Evolutionary conservation across 2,797 vertebrate genomes (phyloP), one percentile per base, ranked within the genome.

Genomic region (Okamejei kenojei): DNA sequence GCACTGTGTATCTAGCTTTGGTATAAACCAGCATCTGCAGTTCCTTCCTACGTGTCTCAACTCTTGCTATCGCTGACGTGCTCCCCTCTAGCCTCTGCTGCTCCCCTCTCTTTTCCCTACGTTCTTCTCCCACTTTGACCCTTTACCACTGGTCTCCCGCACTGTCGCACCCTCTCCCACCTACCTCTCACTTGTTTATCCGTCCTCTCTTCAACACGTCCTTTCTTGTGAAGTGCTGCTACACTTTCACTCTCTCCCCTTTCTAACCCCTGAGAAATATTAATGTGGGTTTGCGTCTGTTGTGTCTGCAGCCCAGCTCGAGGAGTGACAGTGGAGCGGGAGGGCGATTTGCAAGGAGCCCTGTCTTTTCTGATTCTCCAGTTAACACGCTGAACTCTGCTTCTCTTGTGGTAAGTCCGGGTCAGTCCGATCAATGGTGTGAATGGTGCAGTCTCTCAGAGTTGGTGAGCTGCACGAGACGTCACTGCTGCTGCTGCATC

Each of bases 381-480:
- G 97, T 97, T 93, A 97, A 97, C 95, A 96, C 96, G 95, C 94
- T 96, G 94, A 97, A 97, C 19, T 96, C 95, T n/a, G 97, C 97
- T 96, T 97, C 96, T 29, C 96, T 97, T 94, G 96, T 96, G 96
- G 95, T 97, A 97, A 97, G 96, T 71, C 92, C 29, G 38, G 3
- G 38, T 58, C 45, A 11, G 2, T 23, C 21, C 7, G 58, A 61
- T n/a, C 61, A 19, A 19, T 88, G 35, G 29, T 21, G 15, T 35
- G n/a, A 21, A 8, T 84, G 54, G 45, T 61, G 13, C 0, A 45
- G 17, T 1, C 45, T 6, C 81, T 13, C 4, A 84, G 81, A 19
- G 15, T 32, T 63, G 1, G 29, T 86, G 82, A 21, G 23, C 23
- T 10, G 1, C 26, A 29, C 65, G 61, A 65, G 84, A 68, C n/a